A percentile compares a stretch with the other conserved stretches of the same genome.
These are phyloP conservation scores for Drosophila busckii DNA, from an alignment of 1,140 invertebrate species.

Conservation along the genomic window DNA sequence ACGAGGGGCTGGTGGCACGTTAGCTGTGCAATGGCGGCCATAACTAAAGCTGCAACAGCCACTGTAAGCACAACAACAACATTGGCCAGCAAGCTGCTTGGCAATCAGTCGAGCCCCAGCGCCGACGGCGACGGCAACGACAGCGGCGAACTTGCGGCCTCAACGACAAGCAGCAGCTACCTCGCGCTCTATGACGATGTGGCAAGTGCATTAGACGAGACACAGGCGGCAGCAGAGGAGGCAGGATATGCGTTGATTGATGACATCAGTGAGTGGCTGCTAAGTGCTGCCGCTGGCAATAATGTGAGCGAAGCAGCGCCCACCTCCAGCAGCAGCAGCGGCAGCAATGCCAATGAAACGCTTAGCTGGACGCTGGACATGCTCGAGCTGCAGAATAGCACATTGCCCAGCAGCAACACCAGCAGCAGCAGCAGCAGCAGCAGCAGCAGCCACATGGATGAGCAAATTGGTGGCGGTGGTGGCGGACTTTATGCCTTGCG, in stretches of 20 bases:
- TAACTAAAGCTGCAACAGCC: slow-evolving; percentile 6
- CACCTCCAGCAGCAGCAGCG: slow-evolving; percentile 1
- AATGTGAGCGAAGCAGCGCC: slow-evolving; percentile 14
- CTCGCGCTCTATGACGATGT: slow-evolving; percentile 54
- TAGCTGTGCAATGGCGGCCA: slow-evolving; percentile 4
- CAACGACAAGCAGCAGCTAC: slow-evolving; percentile 44
- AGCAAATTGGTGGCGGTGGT: neutral
- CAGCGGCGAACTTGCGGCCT: slow-evolving; percentile 7
- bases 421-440: slow-evolving; percentile 1
- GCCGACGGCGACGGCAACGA: neutral
- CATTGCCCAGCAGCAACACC: slow-evolving; percentile 9
- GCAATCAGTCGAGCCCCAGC: slow-evolving; percentile 28
- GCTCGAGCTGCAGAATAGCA: slow-evolving; percentile 40
- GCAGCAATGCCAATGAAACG: slow-evolving; percentile 38
- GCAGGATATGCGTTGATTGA: slow-evolving; percentile 61
- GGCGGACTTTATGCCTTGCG: slow-evolving; percentile 42
- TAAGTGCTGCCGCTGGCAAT: slow-evolving; percentile 29
- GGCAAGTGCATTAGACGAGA: slow-evolving; percentile 26
- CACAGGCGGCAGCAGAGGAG: slow-evolving; percentile 47
- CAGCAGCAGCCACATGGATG: slow-evolving; percentile 4
- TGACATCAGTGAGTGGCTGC: slow-evolving; percentile 63
- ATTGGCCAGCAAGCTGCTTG: slow-evolving; percentile 28
- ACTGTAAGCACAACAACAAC: slow-evolving; percentile 16
- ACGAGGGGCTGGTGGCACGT: slow-evolving; percentile 3
- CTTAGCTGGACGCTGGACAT: slow-evolving; percentile 50